Conservation (phyloP, 2,113 vertebrate species). For the Bubo bubo region DNA sequence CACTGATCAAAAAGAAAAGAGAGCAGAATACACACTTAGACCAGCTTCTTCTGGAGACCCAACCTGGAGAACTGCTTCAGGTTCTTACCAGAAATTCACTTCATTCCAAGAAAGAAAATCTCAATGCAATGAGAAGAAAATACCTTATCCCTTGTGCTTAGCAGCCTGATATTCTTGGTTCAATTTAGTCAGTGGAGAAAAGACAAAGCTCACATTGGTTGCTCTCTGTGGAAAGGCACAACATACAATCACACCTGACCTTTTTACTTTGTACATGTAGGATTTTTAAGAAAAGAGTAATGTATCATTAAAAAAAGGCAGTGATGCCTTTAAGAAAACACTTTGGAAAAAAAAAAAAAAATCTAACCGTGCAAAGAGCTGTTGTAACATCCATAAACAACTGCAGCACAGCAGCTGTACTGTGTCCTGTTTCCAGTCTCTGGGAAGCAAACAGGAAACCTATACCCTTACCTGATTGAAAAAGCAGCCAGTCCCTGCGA, state of each 20-base stretch:
- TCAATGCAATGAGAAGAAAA: not conserved
- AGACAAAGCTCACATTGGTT: not conserved
- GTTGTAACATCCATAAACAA: not conserved
- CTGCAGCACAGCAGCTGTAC: not conserved
- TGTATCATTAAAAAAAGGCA: not conserved
- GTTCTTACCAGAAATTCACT: not conserved
- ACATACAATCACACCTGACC: not conserved
- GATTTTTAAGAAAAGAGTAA: not conserved
- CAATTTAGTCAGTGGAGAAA: not conserved
- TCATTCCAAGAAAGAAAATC: not conserved
- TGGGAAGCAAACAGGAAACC: slow-evolving; percentile 41
- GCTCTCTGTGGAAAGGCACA: not conserved
- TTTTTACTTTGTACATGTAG: not conserved
- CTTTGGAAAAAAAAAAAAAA: not conserved
- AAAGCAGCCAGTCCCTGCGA: not conserved
- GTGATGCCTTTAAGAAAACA: not conserved
- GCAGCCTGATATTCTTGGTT: not conserved
- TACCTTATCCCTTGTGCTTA: not conserved
- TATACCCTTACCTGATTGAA: slow-evolving; percentile 35
- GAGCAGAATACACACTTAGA: not conserved
- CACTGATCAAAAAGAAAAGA: not conserved
- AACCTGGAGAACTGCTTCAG: not conserved
- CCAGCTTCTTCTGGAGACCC: not conserved
- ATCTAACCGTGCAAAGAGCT: not conserved
- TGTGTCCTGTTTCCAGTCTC: not conserved